These are phyloP conservation scores for Ceratitis capitata DNA, from an alignment of 1,140 invertebrate species.

Conservation along the genomic window DNA sequence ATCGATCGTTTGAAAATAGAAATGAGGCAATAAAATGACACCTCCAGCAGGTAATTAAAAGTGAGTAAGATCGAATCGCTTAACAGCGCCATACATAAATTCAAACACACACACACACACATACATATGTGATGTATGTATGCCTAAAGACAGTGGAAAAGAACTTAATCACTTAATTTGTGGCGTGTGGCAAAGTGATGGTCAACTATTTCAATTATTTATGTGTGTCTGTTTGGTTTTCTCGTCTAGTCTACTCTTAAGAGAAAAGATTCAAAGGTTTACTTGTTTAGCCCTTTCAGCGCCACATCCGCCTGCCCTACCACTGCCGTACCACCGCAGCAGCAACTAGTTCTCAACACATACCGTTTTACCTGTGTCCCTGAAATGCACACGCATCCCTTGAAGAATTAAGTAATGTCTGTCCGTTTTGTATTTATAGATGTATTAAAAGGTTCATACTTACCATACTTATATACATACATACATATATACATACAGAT, in stretches of 20 bases:
- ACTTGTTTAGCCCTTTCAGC: neutral
- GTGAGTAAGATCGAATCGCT: neutral
- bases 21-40: slow-evolving; percentile 30
- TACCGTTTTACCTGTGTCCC: neutral
- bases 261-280: neutral
- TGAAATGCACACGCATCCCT: too few relatives aligned
- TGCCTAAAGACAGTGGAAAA: too few relatives aligned
- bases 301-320: neutral
- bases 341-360: neutral
- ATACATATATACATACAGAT: neutral
- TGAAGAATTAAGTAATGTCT: too few relatives aligned
- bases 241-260: neutral
- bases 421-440: too few relatives aligned
- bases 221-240: neutral
- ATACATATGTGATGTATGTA: neutral
- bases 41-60: slow-evolving; percentile 11
- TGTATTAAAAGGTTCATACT: too few relatives aligned
- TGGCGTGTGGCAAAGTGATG: neutral
- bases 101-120: neutral
- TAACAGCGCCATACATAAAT: neutral
- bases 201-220: slow-evolving; percentile 19
- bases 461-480: neutral
- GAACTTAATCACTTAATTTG: slow-evolving; percentile 33
- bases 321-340: neutral
- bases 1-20: slow-evolving; percentile 20